Evolutionary conservation across 2,888 invertebrate species (phyloP).

Genomic region (Rhodophaea formosa): DNA sequence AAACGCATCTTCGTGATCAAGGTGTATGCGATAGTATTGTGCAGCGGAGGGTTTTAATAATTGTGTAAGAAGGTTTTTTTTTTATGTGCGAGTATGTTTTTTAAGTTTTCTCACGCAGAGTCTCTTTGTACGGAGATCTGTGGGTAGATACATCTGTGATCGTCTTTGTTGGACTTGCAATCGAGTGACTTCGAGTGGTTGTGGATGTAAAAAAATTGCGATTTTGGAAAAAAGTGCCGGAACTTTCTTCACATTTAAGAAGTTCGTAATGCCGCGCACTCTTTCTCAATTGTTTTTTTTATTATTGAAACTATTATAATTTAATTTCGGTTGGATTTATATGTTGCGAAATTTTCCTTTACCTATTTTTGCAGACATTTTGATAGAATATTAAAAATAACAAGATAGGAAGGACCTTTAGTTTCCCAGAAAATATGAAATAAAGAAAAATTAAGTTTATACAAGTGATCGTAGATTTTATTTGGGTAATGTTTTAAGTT

Average conservation of each 20-base stretch:
- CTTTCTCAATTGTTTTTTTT: no score
- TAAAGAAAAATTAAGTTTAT: no score
- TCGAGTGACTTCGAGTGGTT: slow-evolving; percentile 52
- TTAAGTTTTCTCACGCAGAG: slow-evolving; percentile 78
- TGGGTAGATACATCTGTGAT: slow-evolving; percentile 78
- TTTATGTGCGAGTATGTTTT: slow-evolving; percentile 75
- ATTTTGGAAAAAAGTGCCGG: not conserved
- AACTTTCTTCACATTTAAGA: not conserved
- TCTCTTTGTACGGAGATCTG: slow-evolving; percentile 70
- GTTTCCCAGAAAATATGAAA: no score
- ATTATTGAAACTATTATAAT: no score
- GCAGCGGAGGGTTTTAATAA: slow-evolving; percentile 73
- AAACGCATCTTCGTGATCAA: slow-evolving; percentile 63
- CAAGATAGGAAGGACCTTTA: no score
- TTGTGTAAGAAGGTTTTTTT: slow-evolving; percentile 66
- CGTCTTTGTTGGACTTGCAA: slow-evolving; percentile 56
- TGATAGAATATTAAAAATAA: no score
- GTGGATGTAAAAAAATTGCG: slow-evolving; percentile 28
- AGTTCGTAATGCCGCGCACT: no score
- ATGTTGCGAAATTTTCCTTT: no score
- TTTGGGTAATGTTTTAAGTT: no score
- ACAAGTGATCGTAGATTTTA: no score
- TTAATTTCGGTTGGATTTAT: no score
- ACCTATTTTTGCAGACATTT: no score
- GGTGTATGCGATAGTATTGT: slow-evolving; percentile 65